Evolutionary conservation across 1,140 invertebrate genomes (phyloP).

Genomic region (Scaptomyza montana): DNA sequence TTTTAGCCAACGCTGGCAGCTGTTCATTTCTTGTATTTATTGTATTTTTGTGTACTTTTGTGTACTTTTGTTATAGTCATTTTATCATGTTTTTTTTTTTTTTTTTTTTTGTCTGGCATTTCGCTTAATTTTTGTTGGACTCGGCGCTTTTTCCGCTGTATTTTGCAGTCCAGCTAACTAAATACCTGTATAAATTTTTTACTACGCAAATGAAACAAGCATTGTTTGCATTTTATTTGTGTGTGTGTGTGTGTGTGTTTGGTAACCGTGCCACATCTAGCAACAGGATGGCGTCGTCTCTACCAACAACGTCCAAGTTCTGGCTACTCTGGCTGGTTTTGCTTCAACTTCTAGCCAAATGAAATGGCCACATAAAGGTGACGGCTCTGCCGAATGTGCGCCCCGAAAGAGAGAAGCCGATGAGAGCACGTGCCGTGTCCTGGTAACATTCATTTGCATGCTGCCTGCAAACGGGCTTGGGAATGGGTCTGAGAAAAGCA

Average conservation of each 20-base stretch:
- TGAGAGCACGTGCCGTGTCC: conserved; percentile 41
- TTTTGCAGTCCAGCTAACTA: conserved; percentile 65
- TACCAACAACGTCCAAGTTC: conserved; percentile 11
- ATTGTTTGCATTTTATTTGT: conserved; percentile 79
- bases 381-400: conserved; percentile 16
- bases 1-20: conserved; percentile 16
- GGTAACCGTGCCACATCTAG: conserved; percentile 46
- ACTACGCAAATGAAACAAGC: conserved; percentile 80
- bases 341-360: conserved; percentile 28
- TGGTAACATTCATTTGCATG: conserved; percentile 50
- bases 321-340: not conserved
- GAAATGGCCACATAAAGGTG: conserved; percentile 49
- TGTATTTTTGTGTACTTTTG: conserved; percentile 5
- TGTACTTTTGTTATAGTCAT: not conserved
- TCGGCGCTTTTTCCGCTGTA: conserved; percentile 35
- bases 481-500: conserved; percentile 1
- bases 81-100: not conserved
- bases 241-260: conserved; percentile 11
- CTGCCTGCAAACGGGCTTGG: conserved; percentile 31
- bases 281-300: conserved; percentile 42
- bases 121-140: conserved; percentile 52
- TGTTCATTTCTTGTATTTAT: conserved; percentile 16
- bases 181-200: conserved; percentile 81
- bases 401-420: conserved; percentile 9
- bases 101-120: conserved; percentile 16